Conservation (phyloP, 2,888 invertebrate species). For the Troides helena region DNA sequence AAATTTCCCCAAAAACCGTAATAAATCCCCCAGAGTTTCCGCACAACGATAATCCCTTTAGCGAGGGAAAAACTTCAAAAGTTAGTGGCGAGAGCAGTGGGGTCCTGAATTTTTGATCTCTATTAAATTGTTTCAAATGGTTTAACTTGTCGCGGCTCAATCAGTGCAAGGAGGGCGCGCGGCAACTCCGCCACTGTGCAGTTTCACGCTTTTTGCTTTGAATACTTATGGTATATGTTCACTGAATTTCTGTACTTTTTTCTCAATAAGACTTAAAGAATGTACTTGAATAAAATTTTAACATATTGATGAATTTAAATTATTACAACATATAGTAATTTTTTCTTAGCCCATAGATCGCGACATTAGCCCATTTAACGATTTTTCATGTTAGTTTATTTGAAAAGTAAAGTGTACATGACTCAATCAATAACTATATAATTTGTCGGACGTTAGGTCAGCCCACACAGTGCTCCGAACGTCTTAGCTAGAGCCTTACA, state of each 20-base stretch:
- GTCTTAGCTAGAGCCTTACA: too few relatives aligned
- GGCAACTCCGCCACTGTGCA: conserved; percentile 36
- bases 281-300: too few relatives aligned
- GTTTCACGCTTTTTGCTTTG: conserved; percentile 61
- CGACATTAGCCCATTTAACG: too few relatives aligned
- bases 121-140: conserved; percentile 81
- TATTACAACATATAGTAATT: too few relatives aligned
- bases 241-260: conserved; percentile 4
- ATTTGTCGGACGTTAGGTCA: too few relatives aligned
- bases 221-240: conserved; percentile 52
- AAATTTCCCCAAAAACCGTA: conserved; percentile 69
- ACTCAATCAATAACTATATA: too few relatives aligned
- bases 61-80: conserved; percentile 80
- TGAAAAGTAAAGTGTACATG: too few relatives aligned
- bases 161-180: conserved; percentile 62
- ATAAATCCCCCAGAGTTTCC: conserved; percentile 69
- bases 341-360: too few relatives aligned
- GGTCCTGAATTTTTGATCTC: conserved; percentile 79
- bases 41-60: conserved; percentile 78
- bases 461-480: too few relatives aligned
- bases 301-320: too few relatives aligned
- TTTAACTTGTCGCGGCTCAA: conserved; percentile 81
- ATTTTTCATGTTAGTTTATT: too few relatives aligned
- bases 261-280: too few relatives aligned
- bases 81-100: conserved; percentile 74